phyloP scores from a whole-genome alignment of 2,797 vertebrate species.

The Melanotaenia boesemani region DNA sequence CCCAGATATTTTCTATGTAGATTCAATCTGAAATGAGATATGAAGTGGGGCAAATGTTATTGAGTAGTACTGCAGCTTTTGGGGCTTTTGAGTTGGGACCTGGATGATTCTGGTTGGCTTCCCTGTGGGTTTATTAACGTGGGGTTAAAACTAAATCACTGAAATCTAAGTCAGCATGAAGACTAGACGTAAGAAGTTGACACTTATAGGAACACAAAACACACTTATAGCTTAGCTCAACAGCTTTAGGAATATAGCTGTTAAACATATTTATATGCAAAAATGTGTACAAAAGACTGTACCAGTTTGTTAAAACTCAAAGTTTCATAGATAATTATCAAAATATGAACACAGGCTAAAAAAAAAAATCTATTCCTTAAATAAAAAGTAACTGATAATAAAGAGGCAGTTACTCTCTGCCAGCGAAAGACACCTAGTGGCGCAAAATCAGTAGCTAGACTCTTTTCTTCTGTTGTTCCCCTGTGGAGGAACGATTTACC shows the following conservation, averaged over 20 bases:
- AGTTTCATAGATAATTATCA: background rate
- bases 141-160: background rate
- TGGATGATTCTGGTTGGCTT: background rate
- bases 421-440: too few species aligned
- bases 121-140: constrained; percentile 4
- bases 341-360: background rate
- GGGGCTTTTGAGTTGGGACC: background rate
- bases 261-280: background rate
- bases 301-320: background rate
- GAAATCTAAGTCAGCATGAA: background rate
- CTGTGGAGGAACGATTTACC: too few species aligned
- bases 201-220: background rate
- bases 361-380: background rate
- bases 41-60: background rate
- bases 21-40: background rate
- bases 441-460: too few species aligned
- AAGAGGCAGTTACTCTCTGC: too few species aligned
- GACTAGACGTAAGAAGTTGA: background rate
- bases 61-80: background rate
- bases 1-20: background rate
- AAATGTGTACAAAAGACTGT: background rate
- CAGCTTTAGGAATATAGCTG: background rate
- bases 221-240: background rate
- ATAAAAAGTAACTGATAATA: background rate
- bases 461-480: too few species aligned